Conservation (phyloP, 2,797 vertebrate genomes). For the Oreonectes daqikongensis region DNA sequence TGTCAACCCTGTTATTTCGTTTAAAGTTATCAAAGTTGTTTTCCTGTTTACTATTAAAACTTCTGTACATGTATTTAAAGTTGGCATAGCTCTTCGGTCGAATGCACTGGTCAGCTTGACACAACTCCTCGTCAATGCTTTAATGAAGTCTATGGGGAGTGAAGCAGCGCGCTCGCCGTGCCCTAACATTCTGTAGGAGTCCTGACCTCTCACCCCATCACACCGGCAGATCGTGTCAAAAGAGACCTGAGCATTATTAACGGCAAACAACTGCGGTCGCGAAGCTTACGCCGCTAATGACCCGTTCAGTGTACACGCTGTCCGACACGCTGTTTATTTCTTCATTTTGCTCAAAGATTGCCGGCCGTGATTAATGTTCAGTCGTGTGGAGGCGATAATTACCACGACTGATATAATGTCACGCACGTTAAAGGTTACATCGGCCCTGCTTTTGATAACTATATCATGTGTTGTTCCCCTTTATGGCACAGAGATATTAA, state of each 20-base stretch:
- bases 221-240: background rate
- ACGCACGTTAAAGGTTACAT: constrained; percentile 1
- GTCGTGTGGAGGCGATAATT: background rate
- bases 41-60: background rate
- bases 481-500: no score
- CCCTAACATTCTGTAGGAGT: constrained; percentile 28
- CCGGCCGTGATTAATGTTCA: constrained; percentile 36
- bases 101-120: constrained; percentile 32
- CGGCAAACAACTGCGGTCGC: constrained; percentile 2
- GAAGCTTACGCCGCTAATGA: constrained; percentile 7
- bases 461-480: background rate
- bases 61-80: constrained; percentile 5
- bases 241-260: constrained; percentile 33
- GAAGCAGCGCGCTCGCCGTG: background rate
- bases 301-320: constrained; percentile 16
- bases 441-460: background rate
- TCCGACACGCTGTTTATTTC: constrained; percentile 15
- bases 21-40: no score
- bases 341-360: constrained; percentile 32
- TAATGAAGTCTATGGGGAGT: constrained; percentile 54
- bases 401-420: constrained; percentile 6
- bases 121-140: constrained; percentile 37
- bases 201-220: constrained; percentile 28
- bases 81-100: background rate
- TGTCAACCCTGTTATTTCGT: background rate